These are phyloP conservation scores for Zoanthus sociatus DNA, from an alignment of 92 coral and sea anemone species.

Conservation along the genomic window DNA sequence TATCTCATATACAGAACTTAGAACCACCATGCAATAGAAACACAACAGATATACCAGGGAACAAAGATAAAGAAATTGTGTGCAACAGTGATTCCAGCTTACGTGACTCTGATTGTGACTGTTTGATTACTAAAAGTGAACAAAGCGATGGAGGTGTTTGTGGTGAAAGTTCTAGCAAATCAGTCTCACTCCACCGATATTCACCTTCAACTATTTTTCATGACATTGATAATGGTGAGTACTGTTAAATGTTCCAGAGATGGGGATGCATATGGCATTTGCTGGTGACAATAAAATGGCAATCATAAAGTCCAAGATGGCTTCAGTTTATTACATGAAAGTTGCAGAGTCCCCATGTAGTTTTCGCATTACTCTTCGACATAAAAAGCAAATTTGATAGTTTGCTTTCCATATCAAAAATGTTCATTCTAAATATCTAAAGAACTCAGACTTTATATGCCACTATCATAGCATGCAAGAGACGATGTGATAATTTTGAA, in stretches of 20 bases:
- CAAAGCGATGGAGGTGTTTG: neutral
- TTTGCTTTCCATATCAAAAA: too few relatives aligned
- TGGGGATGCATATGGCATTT: too few relatives aligned
- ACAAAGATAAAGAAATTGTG: neutral
- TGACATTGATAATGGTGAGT: slow-evolving; percentile 27
- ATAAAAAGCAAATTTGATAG: too few relatives aligned
- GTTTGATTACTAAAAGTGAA: neutral
- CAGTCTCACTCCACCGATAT: neutral
- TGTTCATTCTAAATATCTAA: too few relatives aligned
- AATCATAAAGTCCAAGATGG: too few relatives aligned
- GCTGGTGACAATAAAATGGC: too few relatives aligned
- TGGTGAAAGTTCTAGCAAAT: neutral
- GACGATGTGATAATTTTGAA: too few relatives aligned
- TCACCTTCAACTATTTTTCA: neutral
- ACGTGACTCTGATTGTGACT: neutral
- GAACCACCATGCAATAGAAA: neutral
- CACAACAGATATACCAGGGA: neutral
- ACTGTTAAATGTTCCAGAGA: neutral
- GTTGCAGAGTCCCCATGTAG: too few relatives aligned
- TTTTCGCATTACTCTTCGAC: too few relatives aligned
- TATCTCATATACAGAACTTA: neutral
- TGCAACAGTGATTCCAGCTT: neutral
- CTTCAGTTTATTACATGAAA: too few relatives aligned
- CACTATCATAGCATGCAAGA: too few relatives aligned
- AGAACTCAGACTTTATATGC: too few relatives aligned